Base-by-base conservation (phyloP, 2,113 vertebrate species). In the Hemicordylus capensis region DNA sequence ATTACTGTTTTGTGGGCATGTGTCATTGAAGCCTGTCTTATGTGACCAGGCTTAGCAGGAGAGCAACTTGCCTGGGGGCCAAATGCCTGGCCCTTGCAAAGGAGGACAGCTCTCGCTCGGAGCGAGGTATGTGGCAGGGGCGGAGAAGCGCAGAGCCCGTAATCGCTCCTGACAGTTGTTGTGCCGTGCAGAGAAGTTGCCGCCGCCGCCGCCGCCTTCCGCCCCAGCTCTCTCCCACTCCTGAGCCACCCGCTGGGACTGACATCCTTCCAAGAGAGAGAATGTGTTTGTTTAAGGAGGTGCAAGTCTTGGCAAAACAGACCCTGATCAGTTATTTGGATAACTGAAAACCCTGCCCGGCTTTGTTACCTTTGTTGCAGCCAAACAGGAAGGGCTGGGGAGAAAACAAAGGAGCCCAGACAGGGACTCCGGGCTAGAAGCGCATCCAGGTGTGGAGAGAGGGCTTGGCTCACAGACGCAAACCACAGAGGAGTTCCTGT, bases 361-460 rank as follows among this genome's bases (percentile, higher is more conserved):
- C 76, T 87, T 26, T 1, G 0, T n/a, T 28, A 74, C 5, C 42
- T n/a, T n/a, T 10, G n/a, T 39, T 10, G 42, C 0, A 0, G 63
- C 22, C 79, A n/a, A 54, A 48, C 44, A 37, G 44, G 37, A 48
- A 83, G 59, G 87, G 28, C 37, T 4, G 76, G 63, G 69, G 44
- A 26, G 76, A 20, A 34, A 74, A 79, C 22, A 19, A 31, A 48
- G 76, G 87, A 88, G 84, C 46, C 1, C 70, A 86, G 61, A 69
- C 15, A 86, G 93, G 94, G 81, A 93, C 91, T 34, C 44, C 61
- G 84, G 94, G 90, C 94, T 91, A 91, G 90, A 96, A 90, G 7
- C 83, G 92, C 89, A 90, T 74, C 81, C 86, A 89, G 87, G 76
- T 85, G 72, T 44, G 63, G 80, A 63, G 28, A 39, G 44, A 54